These are phyloP conservation scores for Panulirus ornatus DNA, from an alignment of 1,140 invertebrate species.

Conservation along the genomic window DNA sequence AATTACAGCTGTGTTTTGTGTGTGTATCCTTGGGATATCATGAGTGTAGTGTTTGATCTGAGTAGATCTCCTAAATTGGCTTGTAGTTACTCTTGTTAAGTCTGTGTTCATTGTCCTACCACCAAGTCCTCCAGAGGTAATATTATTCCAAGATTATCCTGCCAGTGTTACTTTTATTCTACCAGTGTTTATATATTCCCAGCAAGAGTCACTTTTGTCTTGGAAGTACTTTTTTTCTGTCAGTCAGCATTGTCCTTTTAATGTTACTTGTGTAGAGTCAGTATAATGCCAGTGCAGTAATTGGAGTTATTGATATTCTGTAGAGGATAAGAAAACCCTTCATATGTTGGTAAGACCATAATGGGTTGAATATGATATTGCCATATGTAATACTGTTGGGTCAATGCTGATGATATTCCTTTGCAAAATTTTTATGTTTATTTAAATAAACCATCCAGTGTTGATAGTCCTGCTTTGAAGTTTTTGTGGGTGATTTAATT, in stretches of 20 bases:
- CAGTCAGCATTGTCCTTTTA: conserved; percentile 35
- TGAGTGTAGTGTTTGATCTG: conserved; percentile 40
- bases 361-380: conserved; percentile 21
- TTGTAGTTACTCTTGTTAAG: conserved; percentile 59
- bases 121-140: conserved; percentile 64
- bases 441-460: not conserved
- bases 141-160: conserved; percentile 60
- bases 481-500: conserved; percentile 1
- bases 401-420: conserved; percentile 18
- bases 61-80: conserved; percentile 47
- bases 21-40: conserved; percentile 10
- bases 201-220: conserved; percentile 49
- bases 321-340: not conserved
- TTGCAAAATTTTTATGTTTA: conserved; percentile 9
- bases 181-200: conserved; percentile 39
- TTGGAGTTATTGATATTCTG: conserved; percentile 18
- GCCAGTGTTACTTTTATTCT: conserved; percentile 50
- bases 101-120: conserved; percentile 63
- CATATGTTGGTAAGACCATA: not conserved
- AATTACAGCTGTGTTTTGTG: not conserved
- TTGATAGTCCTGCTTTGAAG: conserved; percentile 27
- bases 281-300: not conserved
- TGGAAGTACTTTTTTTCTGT: conserved; percentile 16
- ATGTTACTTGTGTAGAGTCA: conserved; percentile 2
- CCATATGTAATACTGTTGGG: conserved; percentile 17